Evolutionary conservation across 2,888 invertebrate species (phyloP), one percentile per base, ranked within the genome.

Genomic region (Plusia festucae): DNA sequence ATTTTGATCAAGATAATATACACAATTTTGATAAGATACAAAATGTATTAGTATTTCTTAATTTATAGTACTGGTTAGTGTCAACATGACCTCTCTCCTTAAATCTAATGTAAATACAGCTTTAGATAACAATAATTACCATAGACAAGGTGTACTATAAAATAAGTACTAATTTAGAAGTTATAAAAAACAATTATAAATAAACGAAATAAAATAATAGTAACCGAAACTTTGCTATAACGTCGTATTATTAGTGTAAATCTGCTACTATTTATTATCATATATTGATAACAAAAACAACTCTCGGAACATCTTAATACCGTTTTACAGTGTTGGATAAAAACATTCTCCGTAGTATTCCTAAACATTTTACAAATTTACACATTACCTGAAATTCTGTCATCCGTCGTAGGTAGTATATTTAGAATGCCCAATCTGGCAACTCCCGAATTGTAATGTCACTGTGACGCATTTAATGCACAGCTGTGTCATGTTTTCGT

Each of bases 401-500:
- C n/a, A 40, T 0, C 9, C 9, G 30, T 18, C 11, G 18, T 49
- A 73, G 15, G 73, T 59, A 51, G 13, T 16, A n/a, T 13, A 60
- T 18, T 3, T 7, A 8, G 9, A 13, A 1, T 22, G 32, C n/a
- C n/a, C 2, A 27, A 13, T 11, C n/a, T 46, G 15, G 71, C 67
- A 70, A 63, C 67, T 63, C 62, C 1, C 13, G 8, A 22, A 7
- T n/a, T 15, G 1, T 0, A 55, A 73, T 70, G 81, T 82, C 82
- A 78, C 15, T 63, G 53, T 73, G 71, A 71, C 54, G 55, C 34
- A 68, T 16, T 63, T 58, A 44, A 53, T 46, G 53, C 80, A 74
- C 81, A 82, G 81, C 82, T 81, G 83, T 81, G 83, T 81, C 81
- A 78, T 82, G 81, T 81, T 78, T 76, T 82, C 69, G 60, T 59